Evolutionary conservation across 2,888 invertebrate species (phyloP), one percentile per base, ranked within the genome.

Genomic region (Flexamia atlantica): DNA sequence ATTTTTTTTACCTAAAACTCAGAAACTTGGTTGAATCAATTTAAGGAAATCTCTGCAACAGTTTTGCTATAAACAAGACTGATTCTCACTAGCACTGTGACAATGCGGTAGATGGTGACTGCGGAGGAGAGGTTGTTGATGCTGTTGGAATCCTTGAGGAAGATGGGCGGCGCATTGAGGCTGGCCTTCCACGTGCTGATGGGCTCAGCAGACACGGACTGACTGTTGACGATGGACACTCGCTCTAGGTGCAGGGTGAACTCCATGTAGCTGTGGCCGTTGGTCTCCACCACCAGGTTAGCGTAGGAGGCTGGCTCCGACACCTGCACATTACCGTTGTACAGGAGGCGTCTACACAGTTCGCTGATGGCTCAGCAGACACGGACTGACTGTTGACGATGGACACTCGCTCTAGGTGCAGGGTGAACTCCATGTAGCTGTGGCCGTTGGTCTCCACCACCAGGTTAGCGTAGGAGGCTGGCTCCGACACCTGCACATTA

Each of bases 61-160:
- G 9, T 36, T 36, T 36, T 36, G 36, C 36, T 36, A 36, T 7
- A 36, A 36, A 9, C 9, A 7, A 36, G 36, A 36, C 36, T 36
- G 36, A 7, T 36, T 7, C 36, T 86, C 91, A 97, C 97, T 92
- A 95, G 93, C 32, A 97, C 95, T 0, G 97, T 97, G 76, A 95
- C 95, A 81, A 98, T 94, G 87, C 97, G 93, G 90, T 97, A 98
- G n/a, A 96, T 95, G 40, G 95, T 94, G 88, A 95, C 94, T 3
- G 97, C 96, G 0, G 95, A 95, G 0, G 95, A 95, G 87, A 95
- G 94, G 90, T 95, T 96, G 87, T 92, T 92, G 92, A 96, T 94
- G 80, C 93, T 93, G 86, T 92, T 92, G 68, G 93, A 93, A 90
- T 94, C 93, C 86, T 92, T 92, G 87, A 95, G 92, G 74, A 93